phyloP scores from a whole-genome alignment of 2,888 invertebrate genomes.

The Copidosoma aretas region DNA sequence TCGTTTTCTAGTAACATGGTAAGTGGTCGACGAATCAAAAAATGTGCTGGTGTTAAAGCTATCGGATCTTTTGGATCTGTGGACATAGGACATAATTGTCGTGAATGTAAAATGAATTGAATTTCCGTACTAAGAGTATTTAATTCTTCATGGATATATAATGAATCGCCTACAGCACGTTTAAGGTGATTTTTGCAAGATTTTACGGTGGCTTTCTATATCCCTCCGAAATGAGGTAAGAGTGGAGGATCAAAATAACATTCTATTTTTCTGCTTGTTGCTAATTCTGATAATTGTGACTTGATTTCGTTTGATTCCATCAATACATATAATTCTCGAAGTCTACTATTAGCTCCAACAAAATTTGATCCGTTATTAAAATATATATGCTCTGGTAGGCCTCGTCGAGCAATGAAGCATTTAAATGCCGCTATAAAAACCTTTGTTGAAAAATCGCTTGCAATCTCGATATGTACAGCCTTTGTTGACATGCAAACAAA shows the following conservation, averaged over 20 bases:
- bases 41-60: conserved; percentile 8
- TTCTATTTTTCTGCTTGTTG: background rate
- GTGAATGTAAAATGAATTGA: conserved; percentile 6
- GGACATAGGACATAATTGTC: background rate
- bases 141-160: conserved; percentile 1
- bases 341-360: background rate
- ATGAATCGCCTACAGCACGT: background rate
- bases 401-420: background rate
- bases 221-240: conserved; percentile 10
- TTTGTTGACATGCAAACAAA: background rate
- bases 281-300: background rate
- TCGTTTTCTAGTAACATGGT: background rate
- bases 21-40: background rate
- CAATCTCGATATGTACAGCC: background rate
- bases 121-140: background rate
- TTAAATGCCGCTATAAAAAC: background rate
- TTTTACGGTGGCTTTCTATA: conserved; percentile 2
- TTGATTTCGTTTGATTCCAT: background rate
- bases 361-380: background rate
- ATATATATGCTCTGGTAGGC: background rate
- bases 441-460: background rate
- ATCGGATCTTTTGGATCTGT: conserved; percentile 5
- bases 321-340: background rate
- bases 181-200: conserved; percentile 4
- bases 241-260: conserved; percentile 5